These are phyloP conservation scores for Craterocephalus amniculus DNA, from an alignment of 2,797 vertebrate genomes.

Conservation along the genomic window DNA sequence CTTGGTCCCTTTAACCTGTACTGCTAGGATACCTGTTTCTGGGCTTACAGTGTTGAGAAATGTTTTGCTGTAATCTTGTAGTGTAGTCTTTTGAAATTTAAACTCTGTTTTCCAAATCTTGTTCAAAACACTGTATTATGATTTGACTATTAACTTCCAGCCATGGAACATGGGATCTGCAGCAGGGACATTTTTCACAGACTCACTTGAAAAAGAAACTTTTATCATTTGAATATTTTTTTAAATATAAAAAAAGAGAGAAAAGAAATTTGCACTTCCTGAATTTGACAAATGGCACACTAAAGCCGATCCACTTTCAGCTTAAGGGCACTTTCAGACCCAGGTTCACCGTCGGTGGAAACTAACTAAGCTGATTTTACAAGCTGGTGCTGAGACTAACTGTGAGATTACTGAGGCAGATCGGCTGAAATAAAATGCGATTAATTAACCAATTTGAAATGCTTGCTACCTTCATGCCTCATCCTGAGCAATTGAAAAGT, in stretches of 20 bases:
- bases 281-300: not conserved
- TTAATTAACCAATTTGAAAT: not conserved
- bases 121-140: no score
- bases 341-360: not conserved
- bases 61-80: no score
- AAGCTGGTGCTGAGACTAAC: not conserved
- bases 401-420: not conserved
- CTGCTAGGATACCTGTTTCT: no score
- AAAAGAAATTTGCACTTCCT: not conserved
- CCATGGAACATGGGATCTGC: no score
- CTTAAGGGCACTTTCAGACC: not conserved
- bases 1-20: no score
- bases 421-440: not conserved
- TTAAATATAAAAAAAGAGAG: no score
- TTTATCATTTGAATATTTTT: no score
- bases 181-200: not conserved
- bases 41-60: no score
- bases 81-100: no score
- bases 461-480: not conserved
- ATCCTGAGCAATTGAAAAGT: not conserved
- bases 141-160: not conserved
- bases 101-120: no score
- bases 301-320: not conserved
- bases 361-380: constrained; percentile 5
- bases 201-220: not conserved